Conservation (phyloP, 2,797 vertebrate species). For the Siniperca undulata region DNA sequence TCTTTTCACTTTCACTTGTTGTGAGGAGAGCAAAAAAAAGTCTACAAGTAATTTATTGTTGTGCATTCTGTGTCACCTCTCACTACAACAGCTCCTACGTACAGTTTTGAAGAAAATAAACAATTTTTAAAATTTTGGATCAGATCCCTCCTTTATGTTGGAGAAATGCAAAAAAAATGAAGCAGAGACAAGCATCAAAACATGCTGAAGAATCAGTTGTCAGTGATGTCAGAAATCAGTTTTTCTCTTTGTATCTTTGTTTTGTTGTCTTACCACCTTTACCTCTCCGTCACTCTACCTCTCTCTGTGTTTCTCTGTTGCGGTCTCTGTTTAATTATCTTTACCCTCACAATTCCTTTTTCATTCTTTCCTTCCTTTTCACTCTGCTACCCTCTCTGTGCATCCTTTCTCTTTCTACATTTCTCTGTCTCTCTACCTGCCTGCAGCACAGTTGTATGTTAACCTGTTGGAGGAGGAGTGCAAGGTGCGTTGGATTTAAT, state of each 20-base stretch:
- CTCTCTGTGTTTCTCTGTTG: neutral
- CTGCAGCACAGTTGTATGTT: constrained; percentile 61
- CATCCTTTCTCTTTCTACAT: constrained; percentile 30
- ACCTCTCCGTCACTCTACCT: neutral
- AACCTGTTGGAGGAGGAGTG: constrained; percentile 65
- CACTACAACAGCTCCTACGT: neutral
- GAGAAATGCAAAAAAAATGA: neutral
- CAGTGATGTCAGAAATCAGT: neutral
- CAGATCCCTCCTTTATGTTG: neutral
- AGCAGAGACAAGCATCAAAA: neutral
- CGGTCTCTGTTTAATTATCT: constrained; percentile 5
- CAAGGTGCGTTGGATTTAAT: constrained; percentile 79
- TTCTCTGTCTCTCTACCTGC: constrained; percentile 25
- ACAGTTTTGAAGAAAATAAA: neutral
- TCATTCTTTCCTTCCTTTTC: neutral
- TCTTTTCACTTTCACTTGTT: neutral
- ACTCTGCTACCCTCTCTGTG: neutral
- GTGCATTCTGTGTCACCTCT: neutral
- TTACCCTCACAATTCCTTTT: neutral
- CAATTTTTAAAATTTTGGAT: neutral
- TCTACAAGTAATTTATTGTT: neutral
- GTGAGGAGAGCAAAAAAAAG: neutral
- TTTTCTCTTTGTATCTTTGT: constrained; percentile 10
- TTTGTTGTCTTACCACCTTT: constrained; percentile 8
- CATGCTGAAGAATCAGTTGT: neutral